Conservation (phyloP, 35 echinoderm and acorn worm genomes). For the Heliocidaris erythrogramma region DNA sequence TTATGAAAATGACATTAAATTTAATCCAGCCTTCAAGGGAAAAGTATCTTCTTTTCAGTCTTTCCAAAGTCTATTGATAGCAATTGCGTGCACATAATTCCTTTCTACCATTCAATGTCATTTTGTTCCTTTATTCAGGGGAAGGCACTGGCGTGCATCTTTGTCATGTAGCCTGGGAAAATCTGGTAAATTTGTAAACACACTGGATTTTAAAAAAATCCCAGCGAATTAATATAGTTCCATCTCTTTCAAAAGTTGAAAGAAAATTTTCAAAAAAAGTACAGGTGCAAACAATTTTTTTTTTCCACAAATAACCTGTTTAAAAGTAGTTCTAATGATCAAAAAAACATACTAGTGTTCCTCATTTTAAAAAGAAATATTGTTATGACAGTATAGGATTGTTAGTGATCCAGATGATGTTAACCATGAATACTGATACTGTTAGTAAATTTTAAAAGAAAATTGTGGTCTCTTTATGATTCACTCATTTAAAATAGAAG, state of each 20-base stretch:
- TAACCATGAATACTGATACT: not conserved
- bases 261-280: not conserved
- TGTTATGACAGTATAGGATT: not conserved
- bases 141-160: not conserved
- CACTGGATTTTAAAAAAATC: too few species aligned
- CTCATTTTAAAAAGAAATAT: not conserved
- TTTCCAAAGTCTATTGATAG: too few species aligned
- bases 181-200: not conserved
- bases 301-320: not conserved
- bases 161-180: not conserved
- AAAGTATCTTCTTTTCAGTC: too few species aligned
- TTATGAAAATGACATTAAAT: too few species aligned
- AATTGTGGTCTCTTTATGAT: too few species aligned
- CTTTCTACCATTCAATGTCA: not conserved
- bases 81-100: too few species aligned
- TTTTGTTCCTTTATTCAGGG: not conserved
- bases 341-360: not conserved
- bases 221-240: too few species aligned
- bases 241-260: not conserved
- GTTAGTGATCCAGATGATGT: not conserved
- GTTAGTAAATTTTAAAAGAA: too few species aligned
- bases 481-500: too few species aligned
- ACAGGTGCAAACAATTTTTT: not conserved
- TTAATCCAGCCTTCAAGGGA: too few species aligned
- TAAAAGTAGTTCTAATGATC: not conserved